Evolutionary conservation across 2,797 vertebrate genomes (phyloP).

Genomic region (Gymnothorax javanicus): DNA sequence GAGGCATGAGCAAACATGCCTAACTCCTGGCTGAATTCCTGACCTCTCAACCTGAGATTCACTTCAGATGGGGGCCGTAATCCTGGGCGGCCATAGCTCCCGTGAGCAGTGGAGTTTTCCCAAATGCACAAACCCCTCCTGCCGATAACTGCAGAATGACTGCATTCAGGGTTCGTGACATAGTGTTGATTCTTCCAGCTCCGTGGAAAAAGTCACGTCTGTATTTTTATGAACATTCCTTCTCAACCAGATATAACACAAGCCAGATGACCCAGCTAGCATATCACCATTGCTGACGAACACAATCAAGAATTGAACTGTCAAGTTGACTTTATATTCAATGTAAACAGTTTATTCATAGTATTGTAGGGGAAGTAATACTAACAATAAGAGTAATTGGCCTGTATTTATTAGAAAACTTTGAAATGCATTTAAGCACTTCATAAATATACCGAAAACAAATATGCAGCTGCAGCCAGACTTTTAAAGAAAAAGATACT

Average conservation of each 20-base stretch:
- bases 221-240: not conserved
- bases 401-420: not conserved
- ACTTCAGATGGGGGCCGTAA: conserved; percentile 12
- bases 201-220: not conserved
- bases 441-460: conserved; percentile 1
- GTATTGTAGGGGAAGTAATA: not conserved
- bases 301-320: not conserved
- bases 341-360: not conserved
- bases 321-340: not conserved
- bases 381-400: not conserved
- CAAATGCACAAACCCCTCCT: not conserved
- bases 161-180: not conserved
- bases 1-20: conserved; percentile 56
- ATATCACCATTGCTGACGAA: not conserved
- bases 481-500: not conserved
- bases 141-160: not conserved
- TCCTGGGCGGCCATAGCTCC: not conserved
- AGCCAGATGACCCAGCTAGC: not conserved
- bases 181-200: not conserved
- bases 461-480: not conserved
- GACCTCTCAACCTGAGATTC: conserved; percentile 43
- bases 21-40: conserved; percentile 55
- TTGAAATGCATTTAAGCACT: not conserved
- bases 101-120: not conserved
- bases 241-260: not conserved